phyloP scores from a whole-genome alignment of 2,113 vertebrate species.

The Heterochromis multidens region DNA sequence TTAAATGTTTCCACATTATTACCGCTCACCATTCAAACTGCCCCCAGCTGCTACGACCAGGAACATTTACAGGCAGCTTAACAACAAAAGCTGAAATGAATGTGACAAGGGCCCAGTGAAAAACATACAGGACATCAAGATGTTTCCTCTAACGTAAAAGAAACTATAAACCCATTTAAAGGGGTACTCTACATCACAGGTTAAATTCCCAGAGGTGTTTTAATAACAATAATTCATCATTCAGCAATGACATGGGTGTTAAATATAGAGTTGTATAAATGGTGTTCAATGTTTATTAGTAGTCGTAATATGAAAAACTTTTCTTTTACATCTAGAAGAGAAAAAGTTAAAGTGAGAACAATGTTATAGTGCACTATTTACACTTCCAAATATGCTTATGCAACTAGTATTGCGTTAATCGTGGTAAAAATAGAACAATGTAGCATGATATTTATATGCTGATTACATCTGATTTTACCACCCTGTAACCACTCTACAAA shows the following conservation, averaged over 20 bases:
- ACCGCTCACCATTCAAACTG: neutral
- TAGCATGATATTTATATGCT: slow-evolving; percentile 32
- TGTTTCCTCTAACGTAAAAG: slow-evolving; percentile 28
- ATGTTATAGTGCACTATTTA: slow-evolving; percentile 44
- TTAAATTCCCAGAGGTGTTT: slow-evolving; percentile 61
- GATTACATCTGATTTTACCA: slow-evolving; percentile 63
- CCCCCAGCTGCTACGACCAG: neutral
- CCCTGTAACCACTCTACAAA: slow-evolving; percentile 78
- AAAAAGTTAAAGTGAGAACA: neutral
- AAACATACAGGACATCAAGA: slow-evolving; percentile 23
- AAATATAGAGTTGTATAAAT: slow-evolving; percentile 14
- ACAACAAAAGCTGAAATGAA: neutral
- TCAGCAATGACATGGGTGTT: slow-evolving; percentile 5
- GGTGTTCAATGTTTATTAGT: neutral
- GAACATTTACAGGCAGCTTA: neutral
- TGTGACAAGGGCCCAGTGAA: neutral
- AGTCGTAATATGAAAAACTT: slow-evolving; percentile 3
- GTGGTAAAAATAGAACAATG: slow-evolving; percentile 42
- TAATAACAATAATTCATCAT: slow-evolving; percentile 15
- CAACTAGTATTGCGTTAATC: slow-evolving; percentile 48
- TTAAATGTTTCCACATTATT: neutral
- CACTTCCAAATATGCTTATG: slow-evolving; percentile 30
- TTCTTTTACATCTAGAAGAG: slow-evolving; percentile 3
- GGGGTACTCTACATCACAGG: slow-evolving; percentile 36
- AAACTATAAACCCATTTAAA: slow-evolving; percentile 24